These are phyloP conservation scores for Phortica okadai DNA, from an alignment of 2,888 invertebrate species.

Conservation along the genomic window DNA sequence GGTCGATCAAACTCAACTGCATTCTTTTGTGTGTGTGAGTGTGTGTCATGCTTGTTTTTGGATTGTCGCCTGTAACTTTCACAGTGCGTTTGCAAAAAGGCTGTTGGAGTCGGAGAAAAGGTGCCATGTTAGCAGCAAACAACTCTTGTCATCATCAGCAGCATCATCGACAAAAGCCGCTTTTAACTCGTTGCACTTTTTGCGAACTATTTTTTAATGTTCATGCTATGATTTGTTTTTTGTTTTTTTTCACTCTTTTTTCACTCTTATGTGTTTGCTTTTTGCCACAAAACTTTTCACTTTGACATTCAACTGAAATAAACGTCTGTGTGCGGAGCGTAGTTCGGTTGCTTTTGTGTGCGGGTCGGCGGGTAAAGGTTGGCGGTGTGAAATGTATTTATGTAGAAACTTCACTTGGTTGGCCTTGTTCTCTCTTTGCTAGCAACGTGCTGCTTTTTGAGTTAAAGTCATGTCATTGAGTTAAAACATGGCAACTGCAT, in stretches of 20 bases:
- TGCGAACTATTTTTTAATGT: conserved; percentile 10
- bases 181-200: conserved; percentile 58
- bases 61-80: neutral
- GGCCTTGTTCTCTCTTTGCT: conserved; percentile 18
- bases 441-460: conserved; percentile 26
- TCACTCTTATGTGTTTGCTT: neutral
- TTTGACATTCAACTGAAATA: conserved; percentile 65
- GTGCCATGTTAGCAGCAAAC: conserved; percentile 49
- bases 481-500: conserved; percentile 17
- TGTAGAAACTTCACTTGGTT: conserved; percentile 16
- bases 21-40: no score
- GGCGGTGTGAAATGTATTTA: neutral
- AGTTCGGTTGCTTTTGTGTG: conserved; percentile 32
- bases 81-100: neutral
- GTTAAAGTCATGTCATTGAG: conserved; percentile 15
- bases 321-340: conserved; percentile 25
- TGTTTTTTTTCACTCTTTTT: neutral
- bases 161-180: conserved; percentile 58
- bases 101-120: conserved; percentile 46
- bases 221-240: conserved; percentile 3
- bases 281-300: conserved; percentile 61
- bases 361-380: neutral
- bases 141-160: conserved; percentile 43
- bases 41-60: neutral
- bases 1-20: no score